phyloP scores from a whole-genome alignment of 2,113 vertebrate genomes.

The Calyptommatus sinebrachiatus region DNA sequence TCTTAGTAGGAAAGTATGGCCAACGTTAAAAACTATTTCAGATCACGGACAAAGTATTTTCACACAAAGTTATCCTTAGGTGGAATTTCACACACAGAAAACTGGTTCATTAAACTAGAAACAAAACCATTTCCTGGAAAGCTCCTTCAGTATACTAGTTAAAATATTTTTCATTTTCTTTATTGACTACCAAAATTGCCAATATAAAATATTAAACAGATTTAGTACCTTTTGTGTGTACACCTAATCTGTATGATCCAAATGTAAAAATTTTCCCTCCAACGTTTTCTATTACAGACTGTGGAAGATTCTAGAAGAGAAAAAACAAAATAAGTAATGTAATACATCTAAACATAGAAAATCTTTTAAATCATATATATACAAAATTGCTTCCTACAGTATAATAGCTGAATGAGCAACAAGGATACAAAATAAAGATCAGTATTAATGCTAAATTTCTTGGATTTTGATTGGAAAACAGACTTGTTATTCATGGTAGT shows the following conservation, averaged over 20 bases:
- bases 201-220: neutral
- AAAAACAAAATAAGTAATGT: conserved; percentile 12
- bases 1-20: neutral
- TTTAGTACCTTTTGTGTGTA: conserved; percentile 85
- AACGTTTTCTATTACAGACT: conserved; percentile 83
- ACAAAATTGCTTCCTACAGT: neutral
- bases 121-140: neutral
- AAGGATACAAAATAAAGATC: neutral
- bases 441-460: neutral
- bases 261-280: conserved; percentile 92
- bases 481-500: neutral
- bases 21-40: neutral
- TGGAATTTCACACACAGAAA: neutral
- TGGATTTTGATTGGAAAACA: neutral
- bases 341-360: neutral
- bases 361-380: neutral
- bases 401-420: neutral
- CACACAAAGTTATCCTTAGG: neutral
- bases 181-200: neutral
- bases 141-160: neutral
- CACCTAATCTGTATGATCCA: conserved; percentile 89
- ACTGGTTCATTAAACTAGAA: too few species aligned
- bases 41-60: neutral
- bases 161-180: neutral
- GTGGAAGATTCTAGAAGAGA: conserved; percentile 83